Percentiles rank a stretch among this genome's conserved stretches.
These are phyloP conservation scores for Axis porcinus DNA, from an alignment of 2,113 vertebrate species.

Conservation along the genomic window DNA sequence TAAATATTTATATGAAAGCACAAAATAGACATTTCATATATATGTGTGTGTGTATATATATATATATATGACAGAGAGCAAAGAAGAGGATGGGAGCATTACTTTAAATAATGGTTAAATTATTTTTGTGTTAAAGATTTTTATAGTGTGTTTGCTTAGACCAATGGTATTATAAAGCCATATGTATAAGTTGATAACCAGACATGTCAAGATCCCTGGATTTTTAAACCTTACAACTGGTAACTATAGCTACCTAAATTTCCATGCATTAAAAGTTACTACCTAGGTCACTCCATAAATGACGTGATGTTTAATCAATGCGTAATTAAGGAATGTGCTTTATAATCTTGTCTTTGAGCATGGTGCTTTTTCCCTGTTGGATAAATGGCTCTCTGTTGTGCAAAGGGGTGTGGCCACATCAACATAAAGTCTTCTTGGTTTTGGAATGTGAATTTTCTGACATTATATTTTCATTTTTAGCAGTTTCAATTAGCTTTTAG, in stretches of 20 bases:
- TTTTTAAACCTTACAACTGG: not conserved
- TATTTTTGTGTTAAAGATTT: not conserved
- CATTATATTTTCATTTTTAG: not conserved
- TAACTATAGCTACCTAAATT: not conserved
- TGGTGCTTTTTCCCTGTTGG: not conserved
- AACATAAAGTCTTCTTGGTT: not conserved
- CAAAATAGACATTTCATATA: not conserved
- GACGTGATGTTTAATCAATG: not conserved
- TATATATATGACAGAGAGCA: not conserved
- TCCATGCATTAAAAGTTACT: not conserved
- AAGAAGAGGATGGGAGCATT: not conserved
- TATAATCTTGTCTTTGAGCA: not conserved
- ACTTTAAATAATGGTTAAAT: not conserved
- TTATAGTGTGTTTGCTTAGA: not conserved
- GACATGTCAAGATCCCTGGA: not conserved
- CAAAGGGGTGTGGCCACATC: fast-evolving
- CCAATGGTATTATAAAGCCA: not conserved
- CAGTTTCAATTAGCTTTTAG: not conserved
- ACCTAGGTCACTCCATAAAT: not conserved
- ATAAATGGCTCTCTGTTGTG: not conserved
- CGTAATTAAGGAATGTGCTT: not conserved
- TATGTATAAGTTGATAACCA: not conserved
- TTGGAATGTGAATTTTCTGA: not conserved
- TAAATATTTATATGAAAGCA: not conserved
- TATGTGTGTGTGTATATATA: not conserved